phyloP scores from a whole-genome alignment of 2,797 vertebrate species.

The Pantherophis alleghaniensis region DNA sequence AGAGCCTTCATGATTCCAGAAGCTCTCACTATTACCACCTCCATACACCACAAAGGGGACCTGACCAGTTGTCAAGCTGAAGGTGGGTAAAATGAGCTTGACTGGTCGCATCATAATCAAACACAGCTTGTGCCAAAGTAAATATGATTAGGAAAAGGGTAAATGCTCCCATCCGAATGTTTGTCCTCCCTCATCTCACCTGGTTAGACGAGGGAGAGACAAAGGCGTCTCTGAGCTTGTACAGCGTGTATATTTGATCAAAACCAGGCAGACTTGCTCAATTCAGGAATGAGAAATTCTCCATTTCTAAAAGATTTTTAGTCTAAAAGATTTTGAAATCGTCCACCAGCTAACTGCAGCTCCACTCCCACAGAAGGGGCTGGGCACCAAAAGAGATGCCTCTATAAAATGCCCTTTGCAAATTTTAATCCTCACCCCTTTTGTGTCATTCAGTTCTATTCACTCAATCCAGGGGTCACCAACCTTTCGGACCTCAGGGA shows the following conservation, averaged over 20 bases:
- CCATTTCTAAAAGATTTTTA: too few species aligned
- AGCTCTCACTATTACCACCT: background rate
- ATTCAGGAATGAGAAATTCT: background rate
- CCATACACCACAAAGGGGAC: accelerated
- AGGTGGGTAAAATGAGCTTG: background rate
- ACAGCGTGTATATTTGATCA: background rate
- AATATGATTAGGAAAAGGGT: background rate
- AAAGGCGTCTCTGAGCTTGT: background rate
- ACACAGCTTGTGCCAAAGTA: background rate
- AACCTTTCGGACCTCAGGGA: too few species aligned
- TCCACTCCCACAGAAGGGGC: background rate
- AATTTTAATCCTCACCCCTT: background rate
- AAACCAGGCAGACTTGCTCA: too few species aligned
- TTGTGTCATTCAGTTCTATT: too few species aligned
- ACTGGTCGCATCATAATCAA: background rate
- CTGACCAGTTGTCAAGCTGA: background rate
- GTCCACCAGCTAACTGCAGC: background rate
- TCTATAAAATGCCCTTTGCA: background rate
- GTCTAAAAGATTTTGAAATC: background rate
- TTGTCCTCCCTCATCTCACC: background rate
- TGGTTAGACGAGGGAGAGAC: too few species aligned
- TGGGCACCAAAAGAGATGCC: background rate
- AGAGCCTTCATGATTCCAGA: background rate
- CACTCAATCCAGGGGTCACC: too few species aligned
- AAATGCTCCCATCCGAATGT: background rate